phyloP scores from a whole-genome alignment of 2,888 invertebrate species.

The Sinelater perroti region DNA sequence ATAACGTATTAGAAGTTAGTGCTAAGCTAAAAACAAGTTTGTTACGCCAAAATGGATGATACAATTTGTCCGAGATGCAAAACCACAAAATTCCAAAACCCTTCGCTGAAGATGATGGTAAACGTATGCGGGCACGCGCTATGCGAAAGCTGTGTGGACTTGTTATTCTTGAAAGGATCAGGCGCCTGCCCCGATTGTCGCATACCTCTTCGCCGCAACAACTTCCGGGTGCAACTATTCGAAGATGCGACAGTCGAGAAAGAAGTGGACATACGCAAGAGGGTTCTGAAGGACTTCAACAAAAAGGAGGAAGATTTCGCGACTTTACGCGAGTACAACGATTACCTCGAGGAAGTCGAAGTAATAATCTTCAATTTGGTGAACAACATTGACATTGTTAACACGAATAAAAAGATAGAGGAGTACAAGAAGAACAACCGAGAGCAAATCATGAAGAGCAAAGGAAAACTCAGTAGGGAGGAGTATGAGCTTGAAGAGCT shows the following conservation, averaged over 20 bases:
- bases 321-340: conserved; percentile 85
- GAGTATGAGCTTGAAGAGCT: conserved; percentile 89
- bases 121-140: conserved; percentile 98
- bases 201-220: conserved; percentile 85
- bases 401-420: conserved; percentile 89
- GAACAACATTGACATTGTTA: conserved; percentile 87
- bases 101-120: conserved; percentile 95
- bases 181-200: conserved; percentile 95
- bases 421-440: conserved; percentile 91
- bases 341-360: conserved; percentile 96
- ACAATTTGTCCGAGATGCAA: conserved; percentile 95
- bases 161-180: conserved; percentile 94
- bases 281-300: conserved; percentile 89
- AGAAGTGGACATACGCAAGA: conserved; percentile 93
- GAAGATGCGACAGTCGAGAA: conserved; percentile 97
- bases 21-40: too few relatives aligned
- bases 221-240: conserved; percentile 93
- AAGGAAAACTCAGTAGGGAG: conserved; percentile 78
- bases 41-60: conserved; percentile 78
- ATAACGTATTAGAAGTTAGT: too few relatives aligned
- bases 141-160: conserved; percentile 97
- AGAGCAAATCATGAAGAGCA: conserved; percentile 83
- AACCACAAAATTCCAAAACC: conserved; percentile 96
- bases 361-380: conserved; percentile 89
- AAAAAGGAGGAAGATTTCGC: conserved; percentile 95